Evolutionary conservation across 1,140 invertebrate genomes (phyloP), one percentile per base, ranked within the genome.

Genomic region (Orchestia grillus): DNA sequence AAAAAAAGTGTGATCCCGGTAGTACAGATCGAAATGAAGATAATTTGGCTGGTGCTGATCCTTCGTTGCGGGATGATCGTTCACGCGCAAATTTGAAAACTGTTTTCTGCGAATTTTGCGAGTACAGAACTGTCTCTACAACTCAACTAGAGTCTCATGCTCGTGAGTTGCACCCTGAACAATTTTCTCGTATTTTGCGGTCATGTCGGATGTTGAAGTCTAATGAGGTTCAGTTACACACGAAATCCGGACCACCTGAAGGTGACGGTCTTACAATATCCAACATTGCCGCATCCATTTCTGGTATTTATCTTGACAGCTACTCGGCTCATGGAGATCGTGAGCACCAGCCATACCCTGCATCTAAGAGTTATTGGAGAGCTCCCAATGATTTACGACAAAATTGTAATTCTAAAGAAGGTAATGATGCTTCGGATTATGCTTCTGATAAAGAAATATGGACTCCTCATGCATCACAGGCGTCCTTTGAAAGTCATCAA

Each of bases 91-190:
- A 40, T 6, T n/a, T 28, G 16, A 11, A 47, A 94, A 28, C 44
- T 19, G 44, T 94, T 44, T 44, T 45, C 1, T 94, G 92, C 36
- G 43, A 94, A 44, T 47, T 45, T n/a, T 94, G 92, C 44, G 44
- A 44, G 41, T 94, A 94, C 92, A 94, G 19, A 36, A 94, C 92
- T 40, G 41, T n/a, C 44, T 94, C 92, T 15, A 44, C 11, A 45
- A 47, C 92, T 47, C 92, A 94, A n/a, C 36, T 94, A 44, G 92
- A 94, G 36, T 94, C 92, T 40, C 92, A 94, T 94, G 43, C 43
- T 94, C 92, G 92, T 94, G 92, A 94, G 44, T 15, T 94, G 44
- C 92, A 94, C 44, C 92, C 92, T 45, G 44, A 44, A 45, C 92
- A 94, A 44, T 94, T 94, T 47, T 94, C 92, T 15, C 44, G 43